phyloP scores from a whole-genome alignment of 1,140 invertebrate genomes.

The Solenopsis fugax region DNA sequence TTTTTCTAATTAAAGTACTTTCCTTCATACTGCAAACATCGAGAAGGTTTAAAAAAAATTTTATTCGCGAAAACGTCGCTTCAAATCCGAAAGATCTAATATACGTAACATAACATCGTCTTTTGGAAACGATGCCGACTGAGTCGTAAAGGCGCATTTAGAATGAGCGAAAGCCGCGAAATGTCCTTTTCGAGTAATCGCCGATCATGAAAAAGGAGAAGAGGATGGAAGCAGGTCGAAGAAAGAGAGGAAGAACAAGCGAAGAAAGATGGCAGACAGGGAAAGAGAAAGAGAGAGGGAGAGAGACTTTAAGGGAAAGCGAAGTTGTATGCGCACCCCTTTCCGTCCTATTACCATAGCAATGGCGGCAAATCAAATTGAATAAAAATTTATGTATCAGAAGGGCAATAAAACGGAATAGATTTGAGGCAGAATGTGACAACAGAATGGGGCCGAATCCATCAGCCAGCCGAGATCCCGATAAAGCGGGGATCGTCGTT shows the following conservation, averaged over 20 bases:
- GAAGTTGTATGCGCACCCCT: conserved; percentile 51
- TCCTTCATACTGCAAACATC: neutral
- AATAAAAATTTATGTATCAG: conserved; percentile 85
- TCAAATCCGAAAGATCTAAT: conserved; percentile 43
- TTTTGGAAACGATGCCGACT: conserved; percentile 33
- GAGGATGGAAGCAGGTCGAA: neutral
- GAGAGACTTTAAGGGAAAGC: neutral
- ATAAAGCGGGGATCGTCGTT: conserved; percentile 77
- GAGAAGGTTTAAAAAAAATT: neutral
- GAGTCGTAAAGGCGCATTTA: conserved; percentile 33
- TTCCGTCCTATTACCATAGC: conserved; percentile 79
- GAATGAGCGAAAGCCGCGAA: conserved; percentile 42
- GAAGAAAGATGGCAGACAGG: neutral
- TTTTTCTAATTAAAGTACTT: conserved; percentile 17
- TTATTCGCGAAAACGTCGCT: conserved; percentile 22
- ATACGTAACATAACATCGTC: conserved; percentile 29
- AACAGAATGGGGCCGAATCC: conserved; percentile 77
- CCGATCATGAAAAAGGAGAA: conserved; percentile 19
- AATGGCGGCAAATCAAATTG: conserved; percentile 83
- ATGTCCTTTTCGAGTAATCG: conserved; percentile 68
- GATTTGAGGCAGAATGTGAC: conserved; percentile 75
- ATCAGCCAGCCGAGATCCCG: conserved; percentile 75
- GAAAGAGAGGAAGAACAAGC: neutral
- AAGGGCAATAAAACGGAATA: conserved; percentile 83
- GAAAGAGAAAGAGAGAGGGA: too few species aligned